A percentile compares a stretch with the other conserved stretches of the same genome.
These are phyloP conservation scores for Hippopotamyrus pictus DNA, from an alignment of 2,797 vertebrate genomes.

Conservation along the genomic window DNA sequence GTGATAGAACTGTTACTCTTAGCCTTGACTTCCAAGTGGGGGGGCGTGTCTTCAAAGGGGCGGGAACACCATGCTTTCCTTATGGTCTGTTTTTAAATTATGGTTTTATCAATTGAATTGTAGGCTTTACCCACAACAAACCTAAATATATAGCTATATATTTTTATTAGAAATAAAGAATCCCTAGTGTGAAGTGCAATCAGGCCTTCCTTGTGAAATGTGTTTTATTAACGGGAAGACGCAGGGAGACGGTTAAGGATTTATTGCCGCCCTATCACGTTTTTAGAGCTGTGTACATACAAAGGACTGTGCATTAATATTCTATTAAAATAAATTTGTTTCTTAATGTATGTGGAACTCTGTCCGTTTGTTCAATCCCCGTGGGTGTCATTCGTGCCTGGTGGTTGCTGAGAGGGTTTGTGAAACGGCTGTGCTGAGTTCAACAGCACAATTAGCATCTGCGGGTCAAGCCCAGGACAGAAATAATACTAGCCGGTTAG, in stretches of 20 bases:
- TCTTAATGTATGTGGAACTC: slow-evolving; percentile 11
- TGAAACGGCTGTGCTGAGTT: not conserved
- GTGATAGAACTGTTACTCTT: not conserved
- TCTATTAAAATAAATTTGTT: slow-evolving; percentile 35
- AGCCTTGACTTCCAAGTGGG: not conserved
- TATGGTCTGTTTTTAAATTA: slow-evolving; percentile 31
- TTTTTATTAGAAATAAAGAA: slow-evolving; percentile 33
- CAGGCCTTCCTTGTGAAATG: slow-evolving; percentile 42
- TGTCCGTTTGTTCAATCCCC: slow-evolving; percentile 1
- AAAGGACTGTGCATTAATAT: slow-evolving; percentile 59
- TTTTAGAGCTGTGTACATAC: slow-evolving; percentile 58
- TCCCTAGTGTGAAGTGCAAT: slow-evolving; percentile 60
- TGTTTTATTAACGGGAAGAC: slow-evolving; percentile 21
- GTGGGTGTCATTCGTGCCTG: not conserved
- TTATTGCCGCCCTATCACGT: slow-evolving; percentile 41
- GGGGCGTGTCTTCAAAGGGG: slow-evolving; percentile 16
- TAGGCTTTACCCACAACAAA: slow-evolving; percentile 39
- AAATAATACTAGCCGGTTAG: not conserved
- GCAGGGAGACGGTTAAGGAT: slow-evolving; percentile 34
- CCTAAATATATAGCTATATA: slow-evolving; percentile 36
- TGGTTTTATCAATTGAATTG: slow-evolving; percentile 33
- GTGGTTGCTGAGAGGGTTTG: not conserved
- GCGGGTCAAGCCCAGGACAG: not conserved
- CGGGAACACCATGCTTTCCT: slow-evolving; percentile 33
- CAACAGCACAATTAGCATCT: not conserved